phyloP scores from a whole-genome alignment of 2,113 vertebrate species.

The Anseranas semipalmata region DNA sequence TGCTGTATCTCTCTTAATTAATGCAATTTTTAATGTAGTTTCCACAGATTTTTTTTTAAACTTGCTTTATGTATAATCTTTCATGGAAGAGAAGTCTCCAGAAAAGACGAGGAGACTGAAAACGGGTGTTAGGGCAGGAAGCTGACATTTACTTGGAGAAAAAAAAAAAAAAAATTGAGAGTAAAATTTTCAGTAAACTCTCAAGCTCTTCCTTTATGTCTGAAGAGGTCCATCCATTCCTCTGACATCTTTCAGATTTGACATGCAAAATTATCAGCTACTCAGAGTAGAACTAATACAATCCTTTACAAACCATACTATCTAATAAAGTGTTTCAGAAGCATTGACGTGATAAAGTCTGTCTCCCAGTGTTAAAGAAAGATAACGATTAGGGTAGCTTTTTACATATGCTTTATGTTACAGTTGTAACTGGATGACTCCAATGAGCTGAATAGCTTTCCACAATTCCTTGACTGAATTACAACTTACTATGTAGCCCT shows the following conservation, averaged over 20 bases:
- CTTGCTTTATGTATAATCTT: not conserved
- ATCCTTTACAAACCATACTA: not conserved
- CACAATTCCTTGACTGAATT: not conserved
- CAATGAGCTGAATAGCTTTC: not conserved
- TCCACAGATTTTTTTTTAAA: not conserved
- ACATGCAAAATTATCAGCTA: not conserved
- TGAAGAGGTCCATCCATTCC: not conserved
- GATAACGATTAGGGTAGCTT: not conserved
- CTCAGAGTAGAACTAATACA: not conserved
- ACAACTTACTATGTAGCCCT: not conserved
- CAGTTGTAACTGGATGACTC: not conserved
- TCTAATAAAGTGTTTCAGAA: not conserved
- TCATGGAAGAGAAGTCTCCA: not conserved
- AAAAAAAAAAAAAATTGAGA: accelerated
- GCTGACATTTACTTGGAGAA: not conserved
- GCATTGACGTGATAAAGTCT: not conserved
- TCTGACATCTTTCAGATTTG: not conserved
- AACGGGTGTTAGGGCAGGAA: not conserved
- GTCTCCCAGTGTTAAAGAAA: not conserved
- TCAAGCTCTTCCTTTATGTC: not conserved
- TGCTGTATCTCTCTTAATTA: not conserved
- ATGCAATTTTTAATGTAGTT: not conserved
- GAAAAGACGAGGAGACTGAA: not conserved
- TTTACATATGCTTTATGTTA: not conserved
- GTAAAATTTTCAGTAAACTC: not conserved